Evolutionary conservation across 2,888 invertebrate genomes (phyloP).

Genomic region (Tinea trinotella): DNA sequence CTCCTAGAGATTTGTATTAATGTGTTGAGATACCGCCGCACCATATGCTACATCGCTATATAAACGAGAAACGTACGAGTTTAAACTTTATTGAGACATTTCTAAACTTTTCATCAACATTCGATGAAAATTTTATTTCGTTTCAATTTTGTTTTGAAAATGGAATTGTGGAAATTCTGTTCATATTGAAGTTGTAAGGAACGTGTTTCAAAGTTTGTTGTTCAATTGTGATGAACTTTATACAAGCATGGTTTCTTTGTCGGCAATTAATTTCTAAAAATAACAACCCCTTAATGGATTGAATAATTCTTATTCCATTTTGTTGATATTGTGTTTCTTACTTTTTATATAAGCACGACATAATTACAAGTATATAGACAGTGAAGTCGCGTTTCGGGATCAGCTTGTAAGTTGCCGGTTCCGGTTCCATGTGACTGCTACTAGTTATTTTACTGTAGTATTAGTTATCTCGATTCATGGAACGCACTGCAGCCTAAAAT

Average conservation of each 20-base stretch:
- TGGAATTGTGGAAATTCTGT: conserved; percentile 6
- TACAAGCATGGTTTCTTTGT: neutral
- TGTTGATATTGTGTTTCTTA: too few species aligned
- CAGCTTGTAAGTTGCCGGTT: too few species aligned
- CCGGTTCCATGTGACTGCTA: too few species aligned
- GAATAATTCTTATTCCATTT: too few species aligned
- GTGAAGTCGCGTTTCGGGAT: too few species aligned
- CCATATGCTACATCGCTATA: neutral
- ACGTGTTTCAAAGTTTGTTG: conserved; percentile 1
- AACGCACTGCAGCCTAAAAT: too few species aligned
- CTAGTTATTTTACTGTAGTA: too few species aligned
- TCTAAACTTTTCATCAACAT: conserved; percentile 11
- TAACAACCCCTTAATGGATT: too few species aligned
- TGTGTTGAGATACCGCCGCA: neutral
- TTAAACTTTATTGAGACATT: conserved; percentile 11
- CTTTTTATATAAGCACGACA: too few species aligned
- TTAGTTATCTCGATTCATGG: too few species aligned
- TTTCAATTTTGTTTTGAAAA: conserved; percentile 15
- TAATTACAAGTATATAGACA: too few species aligned
- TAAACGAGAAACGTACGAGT: neutral
- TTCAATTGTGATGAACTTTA: neutral
- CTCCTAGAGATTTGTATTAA: neutral
- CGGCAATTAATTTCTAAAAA: neutral
- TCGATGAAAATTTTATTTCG: conserved; percentile 17
- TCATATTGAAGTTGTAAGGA: conserved; percentile 1